Evolutionary conservation across 1,140 invertebrate species (phyloP).

Genomic region (Tyrophagus putrescentiae): DNA sequence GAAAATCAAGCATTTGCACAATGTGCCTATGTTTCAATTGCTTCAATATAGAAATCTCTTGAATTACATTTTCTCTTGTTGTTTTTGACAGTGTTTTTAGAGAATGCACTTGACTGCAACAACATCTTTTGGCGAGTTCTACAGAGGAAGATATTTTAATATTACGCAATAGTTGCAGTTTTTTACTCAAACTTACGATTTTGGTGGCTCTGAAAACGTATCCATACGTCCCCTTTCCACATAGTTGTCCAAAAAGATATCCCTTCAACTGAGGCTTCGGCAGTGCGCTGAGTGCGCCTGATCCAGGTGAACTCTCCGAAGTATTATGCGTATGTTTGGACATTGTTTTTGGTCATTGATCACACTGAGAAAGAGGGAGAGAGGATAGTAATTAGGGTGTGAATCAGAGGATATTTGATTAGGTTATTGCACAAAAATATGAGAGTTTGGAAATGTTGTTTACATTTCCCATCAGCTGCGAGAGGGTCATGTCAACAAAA

Average conservation of each 20-base stretch:
- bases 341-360: no score
- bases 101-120: conserved; percentile 71
- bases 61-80: conserved; percentile 62
- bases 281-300: no score
- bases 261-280: not conserved
- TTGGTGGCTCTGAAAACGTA: conserved; percentile 8
- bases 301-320: no score
- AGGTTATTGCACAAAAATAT: no score
- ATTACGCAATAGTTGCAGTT: not conserved
- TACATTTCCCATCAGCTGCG: no score
- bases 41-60: conserved; percentile 69
- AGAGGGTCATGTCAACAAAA: no score
- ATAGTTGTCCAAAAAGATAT: not conserved
- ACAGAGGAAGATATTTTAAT: not conserved
- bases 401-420: no score
- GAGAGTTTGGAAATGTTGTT: no score
- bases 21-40: conserved; percentile 41
- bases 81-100: conserved; percentile 54
- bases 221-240: conserved; percentile 13
- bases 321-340: no score
- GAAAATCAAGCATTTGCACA: conserved; percentile 25
- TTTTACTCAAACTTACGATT: not conserved
- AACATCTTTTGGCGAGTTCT: conserved; percentile 36
- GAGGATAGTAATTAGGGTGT: no score
- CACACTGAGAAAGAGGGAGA: no score